These are phyloP conservation scores for Cryptocephalus moraei DNA, from an alignment of 2,888 invertebrate genomes.

Conservation along the genomic window DNA sequence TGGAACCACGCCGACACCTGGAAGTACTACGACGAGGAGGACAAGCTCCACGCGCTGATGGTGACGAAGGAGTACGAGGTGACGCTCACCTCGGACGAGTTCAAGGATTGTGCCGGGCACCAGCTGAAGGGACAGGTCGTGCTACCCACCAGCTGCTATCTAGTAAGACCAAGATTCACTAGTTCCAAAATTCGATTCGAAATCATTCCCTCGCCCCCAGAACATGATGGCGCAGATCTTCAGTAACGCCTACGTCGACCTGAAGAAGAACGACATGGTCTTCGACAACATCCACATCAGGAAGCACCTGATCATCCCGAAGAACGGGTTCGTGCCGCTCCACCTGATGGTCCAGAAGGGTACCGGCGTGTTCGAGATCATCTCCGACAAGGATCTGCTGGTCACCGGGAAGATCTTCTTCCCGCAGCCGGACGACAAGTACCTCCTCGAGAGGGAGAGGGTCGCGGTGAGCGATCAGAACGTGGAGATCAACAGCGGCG, in stretches of 20 bases:
- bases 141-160: constrained; percentile 28
- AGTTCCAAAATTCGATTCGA: no score
- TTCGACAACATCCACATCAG: constrained; percentile 34
- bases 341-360: constrained; percentile 36
- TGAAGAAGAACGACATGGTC: constrained; percentile 19
- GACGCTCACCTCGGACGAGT: constrained; percentile 39
- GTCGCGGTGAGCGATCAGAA: constrained; percentile 31
- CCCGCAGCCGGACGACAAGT: constrained; percentile 46
- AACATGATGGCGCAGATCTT: not conserved
- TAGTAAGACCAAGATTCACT: no score
- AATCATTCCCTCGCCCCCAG: no score
- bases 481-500: constrained; percentile 37
- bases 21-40: constrained; percentile 39
- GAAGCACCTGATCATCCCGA: constrained; percentile 28
- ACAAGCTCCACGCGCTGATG: constrained; percentile 28
- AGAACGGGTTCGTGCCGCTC: constrained; percentile 33
- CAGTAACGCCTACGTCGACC: not conserved
- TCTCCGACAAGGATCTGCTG: constrained; percentile 50
- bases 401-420: constrained; percentile 59
- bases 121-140: constrained; percentile 30
- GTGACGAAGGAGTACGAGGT: constrained; percentile 37
- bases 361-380: constrained; percentile 35
- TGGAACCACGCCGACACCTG: constrained; percentile 86
- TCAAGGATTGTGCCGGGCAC: constrained; percentile 30
- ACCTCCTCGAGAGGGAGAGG: constrained; percentile 41